These are phyloP conservation scores for Acanthosepion pharaonis DNA, from an alignment of 2,888 invertebrate genomes.

Conservation along the genomic window DNA sequence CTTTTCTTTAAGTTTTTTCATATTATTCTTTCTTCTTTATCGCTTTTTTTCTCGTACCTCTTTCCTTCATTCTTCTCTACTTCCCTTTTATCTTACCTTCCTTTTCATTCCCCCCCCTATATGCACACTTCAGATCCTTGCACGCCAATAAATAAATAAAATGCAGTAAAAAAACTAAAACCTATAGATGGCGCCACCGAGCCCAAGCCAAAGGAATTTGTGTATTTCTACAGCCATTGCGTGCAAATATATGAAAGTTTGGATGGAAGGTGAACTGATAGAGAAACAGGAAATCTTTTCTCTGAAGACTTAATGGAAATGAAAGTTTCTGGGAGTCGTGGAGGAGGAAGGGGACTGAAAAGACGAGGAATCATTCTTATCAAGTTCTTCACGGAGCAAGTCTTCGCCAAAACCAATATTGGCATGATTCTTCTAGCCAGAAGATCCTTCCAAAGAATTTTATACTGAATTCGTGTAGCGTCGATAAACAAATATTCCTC, in stretches of 20 bases:
- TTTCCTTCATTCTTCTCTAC: too few species aligned
- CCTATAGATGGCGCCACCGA: background rate
- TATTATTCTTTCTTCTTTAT: too few species aligned
- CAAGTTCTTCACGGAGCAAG: background rate
- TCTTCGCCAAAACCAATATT: background rate
- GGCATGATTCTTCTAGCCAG: background rate
- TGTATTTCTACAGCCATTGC: background rate
- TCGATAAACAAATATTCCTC: background rate
- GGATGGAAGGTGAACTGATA: background rate
- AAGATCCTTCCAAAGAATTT: background rate
- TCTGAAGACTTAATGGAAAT: background rate
- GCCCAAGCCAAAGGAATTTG: background rate
- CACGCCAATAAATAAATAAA: too few species aligned
- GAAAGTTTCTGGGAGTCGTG: background rate
- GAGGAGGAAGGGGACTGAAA: background rate
- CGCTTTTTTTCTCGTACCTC: too few species aligned
- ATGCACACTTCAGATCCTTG: too few species aligned
- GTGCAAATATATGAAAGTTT: background rate
- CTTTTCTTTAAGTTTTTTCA: too few species aligned
- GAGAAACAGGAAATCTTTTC: background rate
- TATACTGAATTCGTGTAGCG: slow-evolving; percentile 33
- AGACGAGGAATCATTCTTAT: background rate
- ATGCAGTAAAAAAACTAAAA: too few species aligned
- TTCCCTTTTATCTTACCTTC: too few species aligned
- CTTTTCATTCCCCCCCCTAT: too few species aligned